phyloP scores from a whole-genome alignment of 2,888 invertebrate species.

The Marronus borbonicus region DNA sequence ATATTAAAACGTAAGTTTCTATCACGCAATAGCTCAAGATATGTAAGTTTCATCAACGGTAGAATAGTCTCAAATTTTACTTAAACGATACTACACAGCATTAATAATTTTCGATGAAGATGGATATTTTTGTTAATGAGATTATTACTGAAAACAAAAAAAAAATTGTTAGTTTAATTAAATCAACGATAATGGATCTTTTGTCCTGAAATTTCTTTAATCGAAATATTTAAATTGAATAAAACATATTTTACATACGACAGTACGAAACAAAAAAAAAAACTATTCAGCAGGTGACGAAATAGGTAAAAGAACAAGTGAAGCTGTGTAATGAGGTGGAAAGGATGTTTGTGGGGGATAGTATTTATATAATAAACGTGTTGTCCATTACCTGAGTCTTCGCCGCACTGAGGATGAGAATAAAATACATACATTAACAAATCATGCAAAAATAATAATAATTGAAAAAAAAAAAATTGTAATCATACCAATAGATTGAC shows the following conservation, averaged over 20 bases:
- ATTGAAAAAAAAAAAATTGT: conserved; percentile 17
- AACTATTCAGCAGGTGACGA: conserved; percentile 42
- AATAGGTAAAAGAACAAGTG: conserved; percentile 55
- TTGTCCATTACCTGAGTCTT: conserved; percentile 62
- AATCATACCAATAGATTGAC: background rate
- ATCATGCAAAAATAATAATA: conserved; percentile 34
- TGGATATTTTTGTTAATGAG: background rate
- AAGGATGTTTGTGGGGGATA: conserved; percentile 55
- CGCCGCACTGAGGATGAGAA: conserved; percentile 59
- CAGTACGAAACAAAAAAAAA: conserved; percentile 43
- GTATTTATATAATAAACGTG: conserved; percentile 49
- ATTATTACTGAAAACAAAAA: background rate
- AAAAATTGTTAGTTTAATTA: background rate
- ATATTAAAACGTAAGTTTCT: background rate
- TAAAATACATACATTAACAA: conserved; percentile 50
- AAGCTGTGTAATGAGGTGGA: conserved; percentile 52
- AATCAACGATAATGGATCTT: too few relatives aligned
- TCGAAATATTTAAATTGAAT: background rate
- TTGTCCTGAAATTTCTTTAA: too few relatives aligned
- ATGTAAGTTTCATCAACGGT: background rate
- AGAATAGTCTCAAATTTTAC: background rate
- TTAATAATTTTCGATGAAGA: too few relatives aligned
- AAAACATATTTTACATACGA: conserved; percentile 27
- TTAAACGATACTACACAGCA: too few relatives aligned
- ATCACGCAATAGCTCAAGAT: background rate